Conservation (phyloP, 2,888 invertebrate genomes). For the Eristalis intricaria region DNA sequence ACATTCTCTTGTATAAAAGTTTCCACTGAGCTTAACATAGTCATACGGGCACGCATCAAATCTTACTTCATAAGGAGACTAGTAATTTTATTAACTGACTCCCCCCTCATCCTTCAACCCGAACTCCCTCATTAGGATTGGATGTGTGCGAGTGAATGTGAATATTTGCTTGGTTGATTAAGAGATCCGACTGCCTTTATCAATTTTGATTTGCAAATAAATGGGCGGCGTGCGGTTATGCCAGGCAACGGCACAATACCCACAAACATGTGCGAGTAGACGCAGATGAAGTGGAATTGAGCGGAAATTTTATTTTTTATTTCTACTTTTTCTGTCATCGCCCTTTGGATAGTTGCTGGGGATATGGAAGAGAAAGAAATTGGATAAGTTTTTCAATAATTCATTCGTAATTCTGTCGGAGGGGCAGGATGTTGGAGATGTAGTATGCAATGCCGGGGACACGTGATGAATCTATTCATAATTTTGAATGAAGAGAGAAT, state of each 20-base stretch:
- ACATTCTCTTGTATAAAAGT: neutral
- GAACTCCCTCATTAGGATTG: neutral
- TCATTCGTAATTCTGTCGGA: conserved; percentile 40
- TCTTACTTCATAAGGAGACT: conserved; percentile 60
- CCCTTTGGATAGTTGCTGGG: neutral
- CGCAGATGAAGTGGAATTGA: conserved; percentile 54
- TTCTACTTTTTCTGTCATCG: neutral
- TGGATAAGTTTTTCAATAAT: conserved; percentile 63
- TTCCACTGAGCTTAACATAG: neutral
- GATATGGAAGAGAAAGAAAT: conserved; percentile 5
- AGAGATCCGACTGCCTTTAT: conserved; percentile 29
- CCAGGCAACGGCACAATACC: neutral
- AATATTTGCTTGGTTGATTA: conserved; percentile 49
- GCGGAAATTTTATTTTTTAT: conserved; percentile 50
- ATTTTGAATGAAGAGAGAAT: conserved; percentile 29
- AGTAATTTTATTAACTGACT: conserved; percentile 56
- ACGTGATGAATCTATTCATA: conserved; percentile 27
- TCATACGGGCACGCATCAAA: conserved; percentile 25
- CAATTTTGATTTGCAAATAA: conserved; percentile 64
- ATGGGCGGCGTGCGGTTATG: neutral
- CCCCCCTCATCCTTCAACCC: neutral
- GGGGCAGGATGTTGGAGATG: neutral
- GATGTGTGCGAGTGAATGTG: conserved; percentile 3
- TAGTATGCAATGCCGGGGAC: neutral
- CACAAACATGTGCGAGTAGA: neutral